Base-by-base conservation (phyloP, 2,113 vertebrate genomes). In the Actenoides hombroni region DNA sequence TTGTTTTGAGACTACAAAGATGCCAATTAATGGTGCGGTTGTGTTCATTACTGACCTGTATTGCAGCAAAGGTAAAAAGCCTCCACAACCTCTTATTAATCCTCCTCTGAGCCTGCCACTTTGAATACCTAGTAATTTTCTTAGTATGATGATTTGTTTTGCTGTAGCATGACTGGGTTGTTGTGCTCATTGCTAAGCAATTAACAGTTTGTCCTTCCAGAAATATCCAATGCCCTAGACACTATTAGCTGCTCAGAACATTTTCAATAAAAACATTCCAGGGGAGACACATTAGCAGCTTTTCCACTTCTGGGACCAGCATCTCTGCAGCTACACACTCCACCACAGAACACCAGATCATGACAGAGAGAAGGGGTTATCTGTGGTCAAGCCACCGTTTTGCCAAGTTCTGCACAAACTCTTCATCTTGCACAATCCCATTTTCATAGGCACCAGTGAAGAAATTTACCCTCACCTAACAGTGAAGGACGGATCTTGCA, bases 181-280 rank as follows among this genome's bases (percentile, higher is more conserved):
- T 42, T 85, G 73, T 74, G 71, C 64, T 71, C 79, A 88, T 63
- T 86, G 78, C 78, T 80, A 70, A 93, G 93, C 90, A 92, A 90
- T 92, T 92, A 76, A 60, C 46, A 71, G 61, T 82, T 84, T 82
- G n/a, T 68, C 63, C 93, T 91, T 91, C 91, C 94, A 96, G 79
- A 95, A 91, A 57, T 57, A 83, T 10, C 82, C 4, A 6, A 49
- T 0, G 0, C 44, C 67, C 63, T 51, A 85, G 53, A 88, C 33
- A 9, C 25, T 44, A 12, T 56, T 71, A 76, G 29, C 61, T 87
- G 33, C 78, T 85, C 2, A 3, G 67, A 90, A 89, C 25, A 21
- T 29, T 91, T 89, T 87, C 91, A 92, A 95, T 89, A 89, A 44
- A 85, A 95, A 80, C 75, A 91, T 96, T 89, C 82, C 91, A 73